These are phyloP conservation scores for Bombus balteatus DNA, from an alignment of 1,140 invertebrate species.

Conservation along the genomic window DNA sequence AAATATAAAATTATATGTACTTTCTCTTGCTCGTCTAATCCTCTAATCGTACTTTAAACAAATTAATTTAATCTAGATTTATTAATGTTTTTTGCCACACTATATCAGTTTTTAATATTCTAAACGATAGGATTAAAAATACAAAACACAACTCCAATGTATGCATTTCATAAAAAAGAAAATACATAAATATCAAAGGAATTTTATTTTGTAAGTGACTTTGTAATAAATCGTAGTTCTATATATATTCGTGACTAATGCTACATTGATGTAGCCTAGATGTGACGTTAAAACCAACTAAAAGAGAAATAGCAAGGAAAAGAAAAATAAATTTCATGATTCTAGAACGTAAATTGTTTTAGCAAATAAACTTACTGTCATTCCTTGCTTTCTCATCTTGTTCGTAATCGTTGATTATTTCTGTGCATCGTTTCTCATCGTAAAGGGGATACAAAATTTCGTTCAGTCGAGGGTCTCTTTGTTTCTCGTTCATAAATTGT, in stretches of 20 bases:
- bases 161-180: not conserved
- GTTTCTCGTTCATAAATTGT: conserved; percentile 98
- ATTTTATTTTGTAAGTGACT: not conserved
- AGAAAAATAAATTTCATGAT: not conserved
- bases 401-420: conserved; percentile 98
- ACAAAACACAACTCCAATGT: not conserved
- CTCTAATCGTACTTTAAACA: not conserved
- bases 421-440: conserved; percentile 94
- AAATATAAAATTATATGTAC: no score
- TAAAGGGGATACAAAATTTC: conserved; percentile 99
- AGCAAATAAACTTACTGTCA: conserved; percentile 85
- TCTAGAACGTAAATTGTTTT: not conserved
- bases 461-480: conserved; percentile 98
- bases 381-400: conserved; percentile 89
- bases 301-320: not conserved
- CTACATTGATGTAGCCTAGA: no score
- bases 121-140: not conserved
- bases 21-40: not conserved
- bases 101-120: not conserved
- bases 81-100: no score
- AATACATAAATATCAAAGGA: not conserved
- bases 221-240: not conserved
- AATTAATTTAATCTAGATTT: not conserved
- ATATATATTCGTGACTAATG: no score
- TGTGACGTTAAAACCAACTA: not conserved